Base-by-base conservation (phyloP, 2,797 vertebrate genomes). In the Phalanger gymnotis region DNA sequence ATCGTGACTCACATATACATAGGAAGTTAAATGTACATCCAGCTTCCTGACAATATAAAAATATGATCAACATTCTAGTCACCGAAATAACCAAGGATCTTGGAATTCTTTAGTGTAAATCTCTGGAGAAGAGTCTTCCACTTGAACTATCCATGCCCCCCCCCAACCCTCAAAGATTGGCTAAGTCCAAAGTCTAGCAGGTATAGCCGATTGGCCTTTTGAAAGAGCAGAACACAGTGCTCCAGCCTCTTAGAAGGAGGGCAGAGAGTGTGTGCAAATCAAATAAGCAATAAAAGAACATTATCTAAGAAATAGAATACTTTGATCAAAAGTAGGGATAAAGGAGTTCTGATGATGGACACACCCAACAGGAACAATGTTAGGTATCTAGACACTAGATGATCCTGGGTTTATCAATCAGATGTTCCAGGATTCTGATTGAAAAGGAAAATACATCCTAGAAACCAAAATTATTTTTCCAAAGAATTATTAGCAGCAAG, bases 61-160 rank as follows among this genome's bases (percentile, higher is more conserved):
- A 27, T 28, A 25, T 10, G 10, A 87, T 47, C 73, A 51, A 0
- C 40, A 51, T 47, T 12, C 40, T 87, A 87, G 73, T 10, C 22
- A 47, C 73, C 47, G 73, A 25, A 25, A 27, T 40, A 25, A 81
- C 40, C 3, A 11, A 12, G 81, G 47, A 93, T 57, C 92, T 40
- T 55, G 95, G 73, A 56, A 53, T 91, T 94, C 34, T 54, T 89
- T 34, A 90, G 40, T 91, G 12, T 52, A 90, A 92, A 94, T 96
- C 6, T 40, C 55, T 4, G 91, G 57, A 31, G 91, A 47, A 81
- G 10, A 81, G 7, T 10, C 30, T 81, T 47, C 40, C 73, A 81
- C 40, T 40, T 40, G 2, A n/a, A 73, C 34, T 5, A 25, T 47
- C 66, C 25, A 47, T 66, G 2, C 34, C 22, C n/a, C 73, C 16